Conservation (phyloP, 2,113 vertebrate species). For the Dipodomys ordii region DNA sequence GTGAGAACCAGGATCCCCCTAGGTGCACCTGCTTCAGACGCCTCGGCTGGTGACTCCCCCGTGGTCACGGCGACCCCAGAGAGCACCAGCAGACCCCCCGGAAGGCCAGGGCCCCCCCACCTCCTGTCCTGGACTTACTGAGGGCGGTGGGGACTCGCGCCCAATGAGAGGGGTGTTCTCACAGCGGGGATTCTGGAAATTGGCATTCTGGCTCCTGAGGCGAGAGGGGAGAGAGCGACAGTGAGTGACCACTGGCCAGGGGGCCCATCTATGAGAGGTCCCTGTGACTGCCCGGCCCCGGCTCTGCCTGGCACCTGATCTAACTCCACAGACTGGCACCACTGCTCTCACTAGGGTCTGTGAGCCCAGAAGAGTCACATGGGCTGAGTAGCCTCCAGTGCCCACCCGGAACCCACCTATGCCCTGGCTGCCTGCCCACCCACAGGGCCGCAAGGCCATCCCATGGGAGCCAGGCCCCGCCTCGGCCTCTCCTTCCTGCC, state of each 20-base stretch:
- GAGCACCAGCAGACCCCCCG: neutral
- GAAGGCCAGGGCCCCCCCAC: neutral
- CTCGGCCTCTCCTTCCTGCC: fast-evolving
- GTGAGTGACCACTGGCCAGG: neutral
- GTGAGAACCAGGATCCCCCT: neutral
- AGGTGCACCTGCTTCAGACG: neutral
- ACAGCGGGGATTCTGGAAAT: conserved; percentile 98
- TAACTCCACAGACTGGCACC: neutral
- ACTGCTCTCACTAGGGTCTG: neutral
- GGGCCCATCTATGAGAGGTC: too few relatives aligned
- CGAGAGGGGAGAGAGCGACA: conserved; percentile 1
- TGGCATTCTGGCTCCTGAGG: conserved; percentile 97
- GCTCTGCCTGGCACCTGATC: fast-evolving
- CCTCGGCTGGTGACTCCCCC: too few relatives aligned
- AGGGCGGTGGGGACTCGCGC: conserved; percentile 98
- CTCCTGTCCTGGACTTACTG: conserved; percentile 90
- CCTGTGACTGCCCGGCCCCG: too few relatives aligned
- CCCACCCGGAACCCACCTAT: neutral
- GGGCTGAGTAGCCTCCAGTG: neutral
- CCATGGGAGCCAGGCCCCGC: too few relatives aligned
- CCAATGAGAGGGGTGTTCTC: conserved; percentile 99
- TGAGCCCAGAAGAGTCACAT: neutral
- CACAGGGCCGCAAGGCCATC: too few relatives aligned
- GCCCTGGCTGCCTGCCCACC: fast-evolving
- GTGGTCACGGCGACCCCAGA: neutral